Percentiles rank a stretch among this genome's conserved stretches.
These are phyloP conservation scores for Pogonus chalceus DNA, from an alignment of 1,140 invertebrate species.

Conservation along the genomic window DNA sequence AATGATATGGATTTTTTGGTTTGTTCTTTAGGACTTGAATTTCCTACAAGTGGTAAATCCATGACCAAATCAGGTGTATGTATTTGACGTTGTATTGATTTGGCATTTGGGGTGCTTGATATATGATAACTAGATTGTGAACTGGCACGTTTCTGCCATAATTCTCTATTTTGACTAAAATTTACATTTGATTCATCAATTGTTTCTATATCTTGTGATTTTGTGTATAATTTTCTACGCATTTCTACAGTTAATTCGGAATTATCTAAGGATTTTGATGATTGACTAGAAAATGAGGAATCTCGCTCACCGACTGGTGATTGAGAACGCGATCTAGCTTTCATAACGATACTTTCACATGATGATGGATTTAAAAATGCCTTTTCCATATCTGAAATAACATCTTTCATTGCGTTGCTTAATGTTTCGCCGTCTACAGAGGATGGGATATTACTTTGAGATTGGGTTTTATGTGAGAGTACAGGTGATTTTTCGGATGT, in stretches of 20 bases:
- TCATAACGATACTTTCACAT: neutral
- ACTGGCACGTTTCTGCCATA: slow-evolving; percentile 50
- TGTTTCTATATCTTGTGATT: slow-evolving; percentile 12
- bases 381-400: neutral
- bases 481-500: too few relatives aligned
- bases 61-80: slow-evolving; percentile 83
- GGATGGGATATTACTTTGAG: too few relatives aligned
- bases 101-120: slow-evolving; percentile 24
- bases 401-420: too few relatives aligned
- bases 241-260: slow-evolving; percentile 6
- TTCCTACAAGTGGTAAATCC: slow-evolving; percentile 57
- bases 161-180: slow-evolving; percentile 42
- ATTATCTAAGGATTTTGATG: neutral
- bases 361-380: neutral
- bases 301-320: neutral
- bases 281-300: neutral
- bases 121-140: slow-evolving; percentile 36
- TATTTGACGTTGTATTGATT: slow-evolving; percentile 41
- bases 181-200: slow-evolving; percentile 28
- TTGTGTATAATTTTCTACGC: slow-evolving; percentile 10
- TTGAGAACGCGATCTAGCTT: neutral
- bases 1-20: slow-evolving; percentile 37
- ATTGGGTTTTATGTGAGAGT: too few relatives aligned
- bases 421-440: too few relatives aligned
- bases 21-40: slow-evolving; percentile 37